phyloP scores from a whole-genome alignment of 2,113 vertebrate species.

The Phylloscopus trochiloides region DNA sequence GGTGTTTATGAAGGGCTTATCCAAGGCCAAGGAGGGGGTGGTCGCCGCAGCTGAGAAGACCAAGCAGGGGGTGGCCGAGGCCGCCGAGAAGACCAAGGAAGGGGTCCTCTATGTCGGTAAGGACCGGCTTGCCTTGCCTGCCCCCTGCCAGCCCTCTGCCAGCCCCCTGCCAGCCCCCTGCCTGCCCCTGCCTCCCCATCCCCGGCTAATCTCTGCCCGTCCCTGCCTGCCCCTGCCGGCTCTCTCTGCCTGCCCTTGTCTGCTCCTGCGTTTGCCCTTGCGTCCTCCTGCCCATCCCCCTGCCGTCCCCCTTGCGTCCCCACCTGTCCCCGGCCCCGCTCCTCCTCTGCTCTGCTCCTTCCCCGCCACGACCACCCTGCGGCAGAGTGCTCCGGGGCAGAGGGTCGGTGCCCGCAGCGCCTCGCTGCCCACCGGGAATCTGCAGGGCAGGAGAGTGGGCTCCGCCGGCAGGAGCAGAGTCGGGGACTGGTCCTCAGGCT shows the following conservation, averaged over 20 bases:
- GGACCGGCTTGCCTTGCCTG: not conserved
- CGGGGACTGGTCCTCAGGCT: not conserved
- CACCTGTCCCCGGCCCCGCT: not conserved
- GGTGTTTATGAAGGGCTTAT: not conserved
- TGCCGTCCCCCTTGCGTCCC: not conserved
- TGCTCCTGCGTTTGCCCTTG: conserved; percentile 29
- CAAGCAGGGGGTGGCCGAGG: not conserved
- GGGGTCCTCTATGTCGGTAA: not conserved
- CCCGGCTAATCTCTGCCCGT: not conserved
- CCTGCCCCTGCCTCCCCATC: not conserved
- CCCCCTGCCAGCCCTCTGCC: not conserved
- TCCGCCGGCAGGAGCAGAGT: not conserved
- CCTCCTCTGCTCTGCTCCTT: not conserved
- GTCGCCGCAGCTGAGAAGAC: not conserved
- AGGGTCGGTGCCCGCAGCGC: not conserved
- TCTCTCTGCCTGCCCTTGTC: not conserved
- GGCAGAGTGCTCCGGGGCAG: not conserved
- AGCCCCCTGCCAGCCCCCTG: not conserved
- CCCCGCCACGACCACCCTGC: not conserved
- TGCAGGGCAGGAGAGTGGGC: not conserved
- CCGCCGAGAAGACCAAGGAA: not conserved
- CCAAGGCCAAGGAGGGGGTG: not conserved
- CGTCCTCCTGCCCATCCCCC: not conserved
- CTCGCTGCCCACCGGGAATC: not conserved
- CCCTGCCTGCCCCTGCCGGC: not conserved